Evolutionary conservation across 2,113 vertebrate species (phyloP).

Genomic region (Ranitomeya imitator): DNA sequence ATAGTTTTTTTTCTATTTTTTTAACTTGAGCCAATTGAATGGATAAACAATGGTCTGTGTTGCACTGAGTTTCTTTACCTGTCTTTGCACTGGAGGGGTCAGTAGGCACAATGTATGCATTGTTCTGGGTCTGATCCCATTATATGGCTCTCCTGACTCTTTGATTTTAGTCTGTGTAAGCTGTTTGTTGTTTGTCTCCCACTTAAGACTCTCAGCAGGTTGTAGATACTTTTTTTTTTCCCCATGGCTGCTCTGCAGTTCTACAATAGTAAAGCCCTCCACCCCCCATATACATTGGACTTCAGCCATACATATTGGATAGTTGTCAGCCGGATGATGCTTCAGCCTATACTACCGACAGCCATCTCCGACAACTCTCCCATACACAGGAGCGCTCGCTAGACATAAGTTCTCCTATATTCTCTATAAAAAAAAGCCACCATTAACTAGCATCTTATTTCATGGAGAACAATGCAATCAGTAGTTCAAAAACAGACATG

Average conservation of each 20-base stretch:
- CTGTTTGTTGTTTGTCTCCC: conserved; percentile 20
- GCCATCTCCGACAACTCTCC: too few relatives aligned
- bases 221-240: neutral
- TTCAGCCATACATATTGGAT: too few relatives aligned
- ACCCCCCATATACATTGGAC: too few relatives aligned
- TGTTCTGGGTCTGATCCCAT: conserved; percentile 44
- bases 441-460: too few relatives aligned
- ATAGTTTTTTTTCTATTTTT: neutral
- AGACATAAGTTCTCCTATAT: too few relatives aligned
- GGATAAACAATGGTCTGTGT: conserved; percentile 1
- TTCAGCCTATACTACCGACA: too few relatives aligned
- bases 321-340: too few relatives aligned
- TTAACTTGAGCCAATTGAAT: neutral
- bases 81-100: conserved; percentile 32
- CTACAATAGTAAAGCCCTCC: neutral
- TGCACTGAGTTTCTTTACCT: conserved; percentile 12
- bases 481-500: too few relatives aligned
- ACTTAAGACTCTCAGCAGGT: conserved; percentile 20
- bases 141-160: conserved; percentile 41
- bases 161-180: conserved; percentile 1
- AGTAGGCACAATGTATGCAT: conserved; percentile 46
- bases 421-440: too few relatives aligned
- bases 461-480: too few relatives aligned
- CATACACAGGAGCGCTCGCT: too few relatives aligned
- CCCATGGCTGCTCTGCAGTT: neutral